Base-by-base conservation (phyloP, 30 jellyfish, hydroid and myxozoan species). In the Catostylus mosaicus region DNA sequence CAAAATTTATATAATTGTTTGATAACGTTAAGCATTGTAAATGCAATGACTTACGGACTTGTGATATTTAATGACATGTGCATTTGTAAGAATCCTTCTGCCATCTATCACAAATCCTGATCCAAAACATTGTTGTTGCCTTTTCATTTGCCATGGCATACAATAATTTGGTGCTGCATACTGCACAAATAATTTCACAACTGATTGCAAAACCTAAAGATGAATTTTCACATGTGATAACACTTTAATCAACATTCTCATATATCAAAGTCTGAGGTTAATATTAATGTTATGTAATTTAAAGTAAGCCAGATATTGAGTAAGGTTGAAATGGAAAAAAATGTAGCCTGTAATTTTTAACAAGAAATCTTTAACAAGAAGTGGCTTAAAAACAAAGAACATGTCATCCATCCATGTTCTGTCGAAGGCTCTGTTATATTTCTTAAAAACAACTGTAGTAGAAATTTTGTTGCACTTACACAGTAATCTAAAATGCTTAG, bases 121-220 rank as follows among this genome's bases (percentile, higher is more conserved):
- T 16, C 97, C 97, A 47, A 73, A 51, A 26, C 84, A 29, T 56
- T 73, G 90, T 71, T 89, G 89, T 24, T 89, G 97, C 60, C 97
- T 57, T 59, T 88, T 88, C 97, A 88, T 88, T 54, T 88, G 95
- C 97, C 97, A 88, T 10, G 97, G 96, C 97, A 89, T 82, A 46
- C 91, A 56, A 74, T 82, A 89, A 75, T 82, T 89, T 74, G 95
- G 97, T 30, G 95, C 75, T 73, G 97, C 87, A 81, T 56, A 72
- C 31, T 89, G 97, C 46, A 89, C 97, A 89, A 89, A 89, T 29
- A 89, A 68, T 56, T 89, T 82, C 35, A 89, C 91, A 24, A 89
- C 93, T 26, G 97, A 82, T 47, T 81, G 95, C 86, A 82, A 82
- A 1, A 81, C 73, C 97, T 89, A 32, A 24, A 82, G 31, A 33